phyloP scores from a whole-genome alignment of 1,140 invertebrate species.

The Marisa cornuarietis region DNA sequence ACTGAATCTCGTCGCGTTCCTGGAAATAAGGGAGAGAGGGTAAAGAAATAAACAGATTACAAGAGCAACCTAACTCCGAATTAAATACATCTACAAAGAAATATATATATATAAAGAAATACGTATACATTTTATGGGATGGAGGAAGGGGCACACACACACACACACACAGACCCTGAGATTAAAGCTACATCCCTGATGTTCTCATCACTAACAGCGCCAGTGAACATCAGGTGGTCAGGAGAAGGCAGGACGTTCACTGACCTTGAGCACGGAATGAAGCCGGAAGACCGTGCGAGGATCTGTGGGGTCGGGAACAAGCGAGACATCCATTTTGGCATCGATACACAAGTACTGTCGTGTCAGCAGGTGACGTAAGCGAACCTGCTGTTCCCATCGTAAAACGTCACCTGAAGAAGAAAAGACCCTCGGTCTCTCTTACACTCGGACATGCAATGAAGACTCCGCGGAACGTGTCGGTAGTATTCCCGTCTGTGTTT shows the following conservation, averaged over 20 bases:
- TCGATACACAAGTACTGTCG: constrained; percentile 64
- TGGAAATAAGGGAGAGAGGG: constrained; percentile 28
- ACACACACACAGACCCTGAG: no score
- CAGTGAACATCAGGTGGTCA: no score
- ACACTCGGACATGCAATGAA: no score
- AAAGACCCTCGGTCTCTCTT: neutral
- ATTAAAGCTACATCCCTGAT: no score
- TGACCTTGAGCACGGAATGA: constrained; percentile 64
- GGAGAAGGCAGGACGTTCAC: no score
- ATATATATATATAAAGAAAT: neutral
- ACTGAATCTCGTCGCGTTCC: constrained; percentile 63
- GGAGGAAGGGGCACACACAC: no score
- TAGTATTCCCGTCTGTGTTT: no score
- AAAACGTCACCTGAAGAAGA: constrained; percentile 59
- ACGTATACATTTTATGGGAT: no score
- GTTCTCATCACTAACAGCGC: no score
- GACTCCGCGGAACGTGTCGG: no score
- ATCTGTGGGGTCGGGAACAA: constrained; percentile 58
- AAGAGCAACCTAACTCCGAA: no score
- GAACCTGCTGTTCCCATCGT: constrained; percentile 64
- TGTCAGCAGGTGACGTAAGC: constrained; percentile 63
- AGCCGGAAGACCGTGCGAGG: constrained; percentile 65
- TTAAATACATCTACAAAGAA: neutral
- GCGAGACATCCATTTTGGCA: constrained; percentile 54
- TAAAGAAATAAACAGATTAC: neutral